A percentile compares a stretch with the other conserved stretches of the same genome.
Conservation (phyloP, 2,888 invertebrate species). For the Bibio marci region DNA sequence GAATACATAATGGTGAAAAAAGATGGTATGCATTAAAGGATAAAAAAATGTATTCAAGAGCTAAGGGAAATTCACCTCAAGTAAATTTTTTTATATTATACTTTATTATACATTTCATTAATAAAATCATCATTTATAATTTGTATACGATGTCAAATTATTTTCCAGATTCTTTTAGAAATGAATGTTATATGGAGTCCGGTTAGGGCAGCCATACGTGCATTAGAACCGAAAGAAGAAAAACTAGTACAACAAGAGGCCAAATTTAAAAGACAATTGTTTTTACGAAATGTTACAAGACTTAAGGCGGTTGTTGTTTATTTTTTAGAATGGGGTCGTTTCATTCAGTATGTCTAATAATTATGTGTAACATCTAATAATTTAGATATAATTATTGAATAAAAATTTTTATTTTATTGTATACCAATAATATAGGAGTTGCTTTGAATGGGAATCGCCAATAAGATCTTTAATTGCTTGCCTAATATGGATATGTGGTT, state of each 20-base stretch:
- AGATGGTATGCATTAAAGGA: conserved; percentile 95
- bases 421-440: conserved; percentile 45
- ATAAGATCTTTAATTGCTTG: conserved; percentile 69
- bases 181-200: conserved; percentile 87
- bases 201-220: conserved; percentile 75
- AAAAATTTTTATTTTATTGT: neutral
- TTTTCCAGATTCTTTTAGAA: conserved; percentile 74
- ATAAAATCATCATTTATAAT: no score
- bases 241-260: conserved; percentile 90
- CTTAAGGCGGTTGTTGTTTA: conserved; percentile 78
- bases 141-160: no score
- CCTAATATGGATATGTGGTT: conserved; percentile 67
- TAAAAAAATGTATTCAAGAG: conserved; percentile 72
- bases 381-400: neutral
- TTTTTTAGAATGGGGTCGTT: conserved; percentile 77
- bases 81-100: conserved; percentile 14
- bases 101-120: no score
- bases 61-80: conserved; percentile 84
- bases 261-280: conserved; percentile 88
- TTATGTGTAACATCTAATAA: neutral
- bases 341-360: conserved; percentile 59
- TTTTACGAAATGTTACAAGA: conserved; percentile 84
- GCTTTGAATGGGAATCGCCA: conserved; percentile 94
- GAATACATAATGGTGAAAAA: conserved; percentile 77
- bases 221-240: conserved; percentile 86